Evolutionary conservation across 2,888 invertebrate species (phyloP), one percentile per base, ranked within the genome.

Genomic region (Panzeria rudis): DNA sequence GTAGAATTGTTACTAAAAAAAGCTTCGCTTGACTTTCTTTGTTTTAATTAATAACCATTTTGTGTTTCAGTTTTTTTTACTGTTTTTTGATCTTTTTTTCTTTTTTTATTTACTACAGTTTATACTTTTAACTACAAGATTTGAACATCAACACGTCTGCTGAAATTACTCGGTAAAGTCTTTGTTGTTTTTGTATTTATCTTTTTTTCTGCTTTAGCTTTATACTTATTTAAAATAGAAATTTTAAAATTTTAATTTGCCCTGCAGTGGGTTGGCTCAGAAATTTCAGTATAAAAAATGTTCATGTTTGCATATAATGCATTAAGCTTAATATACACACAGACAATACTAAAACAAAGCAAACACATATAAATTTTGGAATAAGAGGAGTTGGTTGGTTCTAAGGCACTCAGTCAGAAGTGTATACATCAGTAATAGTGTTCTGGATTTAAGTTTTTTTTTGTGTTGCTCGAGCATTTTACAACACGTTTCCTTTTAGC

Each of bases 241-340:
- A 89, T 89, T 89, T 89, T 88, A 88, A 89, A 90, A 89, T 90
- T 91, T 90, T 90, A 90, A 90, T 90, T 90, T 89, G 84, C 85
- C 86, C 79, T 81, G 61, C 47, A 82, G 79, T 73, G 35, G 41
- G 29, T 66, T 20, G 38, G 23, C 44, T 15, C 23, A 76, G 23
- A 9, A 25, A 56, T 29, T 61, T 9, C 38, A 15, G 7, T 20
- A 61, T 9, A 35, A 77, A 35, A 77, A 71, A 38, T 44, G 15
- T 76, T 56, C 84, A 61, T 83, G 80, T 84, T 86, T 86, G 86
- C 84, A 86, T 78, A 73, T 66, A 56, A 69, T 86, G 87, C 86
- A 86, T 86, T 78, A 83, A 86, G 85, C 81, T 86, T 82, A 73
- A 78, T 13, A 68, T 5, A 29, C 29, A 79, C 8, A 41, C 25